Evolutionary conservation across 2,113 vertebrate species (phyloP), one percentile per base, ranked within the genome.

Genomic region (Piaya cayana): DNA sequence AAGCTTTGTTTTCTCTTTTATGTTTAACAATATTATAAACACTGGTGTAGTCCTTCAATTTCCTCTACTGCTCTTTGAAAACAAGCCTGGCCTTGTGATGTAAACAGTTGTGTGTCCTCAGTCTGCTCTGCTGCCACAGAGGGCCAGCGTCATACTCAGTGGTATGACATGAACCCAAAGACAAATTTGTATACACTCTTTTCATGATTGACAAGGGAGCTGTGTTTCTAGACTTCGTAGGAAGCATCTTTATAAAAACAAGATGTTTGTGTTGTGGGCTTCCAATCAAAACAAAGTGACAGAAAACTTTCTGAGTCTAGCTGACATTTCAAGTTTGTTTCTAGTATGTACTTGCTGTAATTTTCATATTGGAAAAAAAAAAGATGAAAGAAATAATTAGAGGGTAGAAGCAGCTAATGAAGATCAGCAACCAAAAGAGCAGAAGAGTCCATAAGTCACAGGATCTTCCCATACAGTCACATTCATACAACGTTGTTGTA

Each of bases 231-330:
- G 34, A 32, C 56, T 53, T 64, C 69, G 45, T 37, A 12, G 64
- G 52, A 92, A n/a, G 45, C 36, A 83, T 74, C 56, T 91, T 94
- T 63, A 52, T 84, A 64, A 71, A 91, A 87, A 84, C 67, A 94
- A 50, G 52, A 67, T 91, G 39, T 64, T 95, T 94, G 34, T 39
- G 58, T 63, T 91, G 49, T 64, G 64, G 37, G 13, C 79, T 96
- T 86, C 43, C 65, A 87, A 12, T 78, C 47, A 94, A 95, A 96
- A 84, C 23, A 90, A 89, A 94, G 64, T 63, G 72, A 76, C 37
- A 86, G 60, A 88, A 86, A 77, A 47, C 37, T 37, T 94, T 75
- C 37, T 72, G 56, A 92, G 70, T 79, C 69, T 65, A 78, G 56
- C 5, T 45, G 32, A 88, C 22, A 37, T 63, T 86, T 81, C 25